Evolutionary conservation across 2,888 invertebrate genomes (phyloP).

Genomic region (Pheosia tremula): DNA sequence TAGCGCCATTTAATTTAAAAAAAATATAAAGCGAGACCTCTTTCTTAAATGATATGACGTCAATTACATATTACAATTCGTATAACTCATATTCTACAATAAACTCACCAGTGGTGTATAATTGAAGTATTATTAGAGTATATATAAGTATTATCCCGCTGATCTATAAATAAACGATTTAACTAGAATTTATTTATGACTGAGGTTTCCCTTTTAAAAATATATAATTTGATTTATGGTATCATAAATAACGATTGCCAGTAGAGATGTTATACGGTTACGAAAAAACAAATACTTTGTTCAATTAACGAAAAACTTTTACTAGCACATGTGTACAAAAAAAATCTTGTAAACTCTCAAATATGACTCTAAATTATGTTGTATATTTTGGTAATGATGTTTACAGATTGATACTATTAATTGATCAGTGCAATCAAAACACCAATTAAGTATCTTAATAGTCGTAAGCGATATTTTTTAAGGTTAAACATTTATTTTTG

Average conservation of each 20-base stretch:
- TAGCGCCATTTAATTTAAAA: constrained; percentile 20
- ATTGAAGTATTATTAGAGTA: neutral
- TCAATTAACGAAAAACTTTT: neutral
- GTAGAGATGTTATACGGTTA: too few relatives aligned
- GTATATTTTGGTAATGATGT: constrained; percentile 1
- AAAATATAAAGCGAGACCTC: constrained; percentile 33
- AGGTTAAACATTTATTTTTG: constrained; percentile 29
- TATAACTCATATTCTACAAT: too few relatives aligned
- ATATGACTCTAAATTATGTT: neutral
- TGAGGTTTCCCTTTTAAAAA: constrained; percentile 33
- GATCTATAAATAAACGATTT: too few relatives aligned
- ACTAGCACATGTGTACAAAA: constrained; percentile 12
- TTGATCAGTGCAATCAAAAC: constrained; percentile 35
- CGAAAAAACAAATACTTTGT: neutral
- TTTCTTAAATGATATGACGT: constrained; percentile 33
- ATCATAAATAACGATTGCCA: too few relatives aligned
- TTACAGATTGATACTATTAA: neutral
- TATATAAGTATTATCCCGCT: neutral
- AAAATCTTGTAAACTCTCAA: constrained; percentile 8
- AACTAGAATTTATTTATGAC: constrained; percentile 27
- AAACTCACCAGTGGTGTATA: too few relatives aligned
- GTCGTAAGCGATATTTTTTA: constrained; percentile 37
- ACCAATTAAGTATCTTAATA: constrained; percentile 39
- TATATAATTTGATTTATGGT: constrained; percentile 13
- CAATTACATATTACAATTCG: constrained; percentile 18